phyloP scores from a whole-genome alignment of 2,113 vertebrate genomes.

The Pachypanchax playfairii region DNA sequence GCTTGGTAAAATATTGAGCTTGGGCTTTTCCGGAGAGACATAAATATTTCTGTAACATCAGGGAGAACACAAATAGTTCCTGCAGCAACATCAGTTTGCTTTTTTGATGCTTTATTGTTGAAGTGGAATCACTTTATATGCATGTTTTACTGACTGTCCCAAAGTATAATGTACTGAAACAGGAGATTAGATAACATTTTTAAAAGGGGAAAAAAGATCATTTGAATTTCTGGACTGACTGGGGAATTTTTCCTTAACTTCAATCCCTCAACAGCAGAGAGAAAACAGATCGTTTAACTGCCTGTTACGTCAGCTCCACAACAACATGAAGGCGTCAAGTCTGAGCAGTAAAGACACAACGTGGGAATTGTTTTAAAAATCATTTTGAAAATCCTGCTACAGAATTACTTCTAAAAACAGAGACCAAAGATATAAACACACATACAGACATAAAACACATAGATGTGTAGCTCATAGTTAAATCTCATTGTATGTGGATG shows the following conservation, averaged over 20 bases:
- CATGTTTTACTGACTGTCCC: conserved; percentile 14
- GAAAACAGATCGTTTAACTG: conserved; percentile 4
- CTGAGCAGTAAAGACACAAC: background rate
- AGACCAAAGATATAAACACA: too few species aligned
- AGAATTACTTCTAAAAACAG: too few species aligned
- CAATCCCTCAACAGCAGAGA: conserved; percentile 12
- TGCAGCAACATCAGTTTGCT: conserved; percentile 13
- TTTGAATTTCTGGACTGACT: conserved; percentile 20
- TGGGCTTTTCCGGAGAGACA: conserved; percentile 47
- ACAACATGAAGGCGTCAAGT: background rate
- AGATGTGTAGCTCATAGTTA: too few species aligned
- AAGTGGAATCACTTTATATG: conserved; percentile 3
- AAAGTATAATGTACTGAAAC: conserved; percentile 2
- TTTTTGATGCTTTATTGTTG: conserved; percentile 21
- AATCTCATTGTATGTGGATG: too few species aligned
- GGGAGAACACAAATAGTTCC: conserved; percentile 44
- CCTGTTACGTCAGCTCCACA: conserved; percentile 1
- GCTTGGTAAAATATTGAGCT: conserved; percentile 56
- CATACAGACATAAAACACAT: too few species aligned
- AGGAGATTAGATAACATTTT: background rate
- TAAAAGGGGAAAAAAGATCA: background rate
- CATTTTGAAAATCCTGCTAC: too few species aligned
- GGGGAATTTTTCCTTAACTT: background rate
- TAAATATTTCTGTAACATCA: conserved; percentile 65
- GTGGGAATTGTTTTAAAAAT: too few species aligned